phyloP scores from a whole-genome alignment of 2,888 invertebrate species.

The Eupithecia vulgata region DNA sequence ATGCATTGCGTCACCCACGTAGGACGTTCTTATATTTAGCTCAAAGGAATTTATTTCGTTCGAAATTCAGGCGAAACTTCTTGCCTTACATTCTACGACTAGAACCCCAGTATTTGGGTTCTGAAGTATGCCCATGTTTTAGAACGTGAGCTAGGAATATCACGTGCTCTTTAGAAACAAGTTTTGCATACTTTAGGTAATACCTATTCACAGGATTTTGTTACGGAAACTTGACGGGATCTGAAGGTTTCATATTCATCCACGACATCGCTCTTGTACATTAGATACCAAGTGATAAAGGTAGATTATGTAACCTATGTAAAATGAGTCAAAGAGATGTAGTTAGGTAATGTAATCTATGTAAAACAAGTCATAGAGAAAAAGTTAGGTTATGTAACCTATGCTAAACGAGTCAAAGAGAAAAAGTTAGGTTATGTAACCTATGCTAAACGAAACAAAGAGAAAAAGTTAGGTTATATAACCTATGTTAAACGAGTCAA shows the following conservation, averaged over 20 bases:
- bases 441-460: too few relatives aligned
- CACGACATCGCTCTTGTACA: background rate
- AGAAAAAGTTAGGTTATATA: too few relatives aligned
- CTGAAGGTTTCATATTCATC: background rate
- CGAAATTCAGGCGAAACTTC: background rate
- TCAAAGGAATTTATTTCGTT: background rate
- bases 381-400: too few relatives aligned
- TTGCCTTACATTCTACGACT: background rate
- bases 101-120: background rate
- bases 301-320: too few relatives aligned
- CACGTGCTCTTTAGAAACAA: background rate
- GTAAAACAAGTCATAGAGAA: too few relatives aligned
- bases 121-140: constrained; percentile 3
- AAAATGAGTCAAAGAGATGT: too few relatives aligned
- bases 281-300: too few relatives aligned
- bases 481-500: too few relatives aligned
- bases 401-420: too few relatives aligned
- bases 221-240: background rate
- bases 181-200: background rate
- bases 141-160: background rate
- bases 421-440: too few relatives aligned
- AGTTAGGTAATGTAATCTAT: too few relatives aligned
- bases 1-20: background rate
- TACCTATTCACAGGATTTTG: background rate
- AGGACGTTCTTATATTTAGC: background rate